Evolutionary conservation across 2,797 vertebrate species (phyloP), one percentile per base, ranked within the genome.

Genomic region (Ispidina lecontei): DNA sequence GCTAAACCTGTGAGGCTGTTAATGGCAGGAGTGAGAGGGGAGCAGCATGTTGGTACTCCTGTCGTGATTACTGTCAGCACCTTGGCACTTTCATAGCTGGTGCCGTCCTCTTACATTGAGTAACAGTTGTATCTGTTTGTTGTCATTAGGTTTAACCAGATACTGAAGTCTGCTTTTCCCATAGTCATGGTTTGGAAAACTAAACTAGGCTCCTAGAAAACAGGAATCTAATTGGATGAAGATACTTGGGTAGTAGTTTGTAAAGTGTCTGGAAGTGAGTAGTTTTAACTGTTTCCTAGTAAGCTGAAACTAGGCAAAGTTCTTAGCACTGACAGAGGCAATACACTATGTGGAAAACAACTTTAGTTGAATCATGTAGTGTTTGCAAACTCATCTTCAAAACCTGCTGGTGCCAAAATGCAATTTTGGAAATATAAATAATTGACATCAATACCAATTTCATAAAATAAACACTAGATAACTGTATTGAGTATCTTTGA

Each of bases 1-100:
- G 21, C 44, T 59, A 4, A 83, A 21, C 16, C 20, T 37, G 5
- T 25, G 29, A 58, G 51, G 51, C 19, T 84, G 43, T 12, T 65
- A 43, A 4, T 0, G 29, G 47, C 37, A n/a, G 65, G 46, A 17
- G n/a, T 35, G 11, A 58, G 70, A 14, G 49, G 64, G 54, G 69
- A 77, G 0, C 12, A 14, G 41, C 0, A 2, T 54, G 20, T 26
- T 44, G 33, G n/a, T 83, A n/a, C 37, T 55, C 29, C 19, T 39
- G 4, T n/a, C 9, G 1, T 25, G 3, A 0, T 54, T 52, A 3
- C 46, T 49, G 9, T 31, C 51, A 56, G 58, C 25, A 17, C 41
- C 33, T 58, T 25, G 37, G 19, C 37, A 8, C n/a, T 6, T 46
- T 51, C 41, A 7, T 8, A 44, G 46, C 6, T 7, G 39, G 4